phyloP scores from a whole-genome alignment of 1,140 invertebrate genomes.

The Calephelis virginiensis region DNA sequence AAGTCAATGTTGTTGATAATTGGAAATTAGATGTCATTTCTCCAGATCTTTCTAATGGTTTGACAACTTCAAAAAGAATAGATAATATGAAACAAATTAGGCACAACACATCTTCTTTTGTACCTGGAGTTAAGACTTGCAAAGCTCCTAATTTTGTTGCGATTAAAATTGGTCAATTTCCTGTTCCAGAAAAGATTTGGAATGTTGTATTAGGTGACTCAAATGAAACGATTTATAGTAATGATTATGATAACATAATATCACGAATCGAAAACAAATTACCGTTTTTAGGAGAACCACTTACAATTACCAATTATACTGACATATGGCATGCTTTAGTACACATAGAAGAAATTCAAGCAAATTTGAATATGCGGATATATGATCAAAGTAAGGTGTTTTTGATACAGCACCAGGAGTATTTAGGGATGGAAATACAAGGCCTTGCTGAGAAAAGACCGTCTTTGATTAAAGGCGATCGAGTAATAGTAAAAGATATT shows the following conservation, averaged over 20 bases:
- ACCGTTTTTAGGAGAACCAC: constrained; percentile 71
- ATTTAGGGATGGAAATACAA: constrained; percentile 86
- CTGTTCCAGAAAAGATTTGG: constrained; percentile 80
- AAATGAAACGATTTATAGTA: constrained; percentile 48
- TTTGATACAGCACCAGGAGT: constrained; percentile 83
- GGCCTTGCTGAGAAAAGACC: constrained; percentile 91
- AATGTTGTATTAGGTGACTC: constrained; percentile 67
- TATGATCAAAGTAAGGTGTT: constrained; percentile 84
- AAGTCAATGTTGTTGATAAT: constrained; percentile 52
- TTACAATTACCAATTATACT: constrained; percentile 80
- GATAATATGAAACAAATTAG: constrained; percentile 48
- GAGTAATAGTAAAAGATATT: constrained; percentile 80
- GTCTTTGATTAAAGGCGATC: constrained; percentile 90
- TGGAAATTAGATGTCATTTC: constrained; percentile 17
- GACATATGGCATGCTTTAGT: constrained; percentile 85
- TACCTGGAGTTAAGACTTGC: constrained; percentile 80
- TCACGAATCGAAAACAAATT: constrained; percentile 61
- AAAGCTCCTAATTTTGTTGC: constrained; percentile 79
- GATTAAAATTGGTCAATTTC: constrained; percentile 74
- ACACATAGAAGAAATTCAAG: constrained; percentile 88
- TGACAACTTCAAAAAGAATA: constrained; percentile 33
- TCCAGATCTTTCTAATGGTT: not conserved
- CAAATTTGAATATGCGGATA: constrained; percentile 81
- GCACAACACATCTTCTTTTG: constrained; percentile 44
- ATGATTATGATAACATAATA: constrained; percentile 51